These are phyloP conservation scores for Endotricha flammealis DNA, from an alignment of 2,888 invertebrate genomes.

Conservation along the genomic window DNA sequence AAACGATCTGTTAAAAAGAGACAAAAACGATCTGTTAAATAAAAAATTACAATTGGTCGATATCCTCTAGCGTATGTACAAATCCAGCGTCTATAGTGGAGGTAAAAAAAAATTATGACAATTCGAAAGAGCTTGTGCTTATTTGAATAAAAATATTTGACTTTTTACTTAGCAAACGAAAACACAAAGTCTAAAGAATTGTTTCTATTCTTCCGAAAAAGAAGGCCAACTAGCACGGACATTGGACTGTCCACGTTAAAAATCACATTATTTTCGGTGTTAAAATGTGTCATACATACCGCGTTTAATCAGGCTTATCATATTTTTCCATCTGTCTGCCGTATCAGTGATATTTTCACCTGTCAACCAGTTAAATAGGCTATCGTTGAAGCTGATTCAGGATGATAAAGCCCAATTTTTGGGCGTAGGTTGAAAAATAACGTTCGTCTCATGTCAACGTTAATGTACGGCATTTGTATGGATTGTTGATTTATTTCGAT, in stretches of 20 bases:
- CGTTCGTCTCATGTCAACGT: background rate
- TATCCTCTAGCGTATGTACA: no score
- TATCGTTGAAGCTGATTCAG: slow-evolving; percentile 5
- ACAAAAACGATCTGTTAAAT: no score
- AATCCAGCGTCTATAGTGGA: no score
- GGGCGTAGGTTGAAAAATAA: background rate
- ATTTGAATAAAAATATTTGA: no score
- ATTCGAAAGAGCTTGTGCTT: no score
- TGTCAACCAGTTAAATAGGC: slow-evolving; percentile 5
- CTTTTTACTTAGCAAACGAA: no score
- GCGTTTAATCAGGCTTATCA: slow-evolving; percentile 11
- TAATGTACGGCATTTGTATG: background rate
- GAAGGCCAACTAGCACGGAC: background rate
- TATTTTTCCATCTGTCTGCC: background rate
- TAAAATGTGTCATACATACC: slow-evolving; percentile 5
- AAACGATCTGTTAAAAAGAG: no score
- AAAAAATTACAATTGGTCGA: no score
- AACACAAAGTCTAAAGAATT: no score
- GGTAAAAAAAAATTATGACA: no score
- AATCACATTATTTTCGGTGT: slow-evolving; percentile 1
- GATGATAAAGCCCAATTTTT: background rate
- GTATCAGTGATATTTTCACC: slow-evolving; percentile 5
- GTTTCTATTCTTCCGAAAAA: background rate
- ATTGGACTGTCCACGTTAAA: background rate
- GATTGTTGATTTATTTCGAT: background rate